A percentile compares a stretch with the other conserved stretches of the same genome.
Evolutionary conservation across 2,888 invertebrate genomes (phyloP).

Genomic region (Metellina segmentata): DNA sequence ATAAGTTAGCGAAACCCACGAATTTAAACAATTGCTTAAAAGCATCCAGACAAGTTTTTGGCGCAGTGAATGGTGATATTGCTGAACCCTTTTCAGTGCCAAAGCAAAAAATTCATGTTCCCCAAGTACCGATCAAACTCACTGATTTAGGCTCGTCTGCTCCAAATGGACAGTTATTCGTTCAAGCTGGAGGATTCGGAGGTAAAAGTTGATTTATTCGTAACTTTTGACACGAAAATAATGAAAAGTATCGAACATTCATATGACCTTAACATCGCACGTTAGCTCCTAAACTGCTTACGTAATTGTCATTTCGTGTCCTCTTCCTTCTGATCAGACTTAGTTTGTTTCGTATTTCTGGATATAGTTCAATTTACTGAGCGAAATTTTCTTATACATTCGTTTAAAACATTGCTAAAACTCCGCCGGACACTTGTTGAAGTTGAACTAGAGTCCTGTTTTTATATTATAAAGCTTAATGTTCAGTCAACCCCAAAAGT

Average conservation of each 20-base stretch:
- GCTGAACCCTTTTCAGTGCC: constrained; percentile 36
- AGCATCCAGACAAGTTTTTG: constrained; percentile 60
- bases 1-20: constrained; percentile 49
- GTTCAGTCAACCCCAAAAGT: too few relatives aligned
- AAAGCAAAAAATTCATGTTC: constrained; percentile 33
- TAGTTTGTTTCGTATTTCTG: too few relatives aligned
- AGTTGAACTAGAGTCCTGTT: too few relatives aligned
- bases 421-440: too few relatives aligned
- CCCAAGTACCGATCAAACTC: constrained; percentile 47
- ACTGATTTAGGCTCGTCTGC: constrained; percentile 34
- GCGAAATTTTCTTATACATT: too few relatives aligned
- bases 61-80: constrained; percentile 59
- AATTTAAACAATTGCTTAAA: constrained; percentile 53
- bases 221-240: too few relatives aligned
- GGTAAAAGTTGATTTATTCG: constrained; percentile 36
- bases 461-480: too few relatives aligned
- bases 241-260: too few relatives aligned
- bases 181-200: constrained; percentile 62
- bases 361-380: too few relatives aligned
- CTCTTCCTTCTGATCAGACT: background rate
- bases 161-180: constrained; percentile 63
- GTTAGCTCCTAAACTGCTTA: background rate
- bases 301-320: background rate
- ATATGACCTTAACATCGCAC: too few relatives aligned
- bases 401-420: too few relatives aligned